A percentile compares a stretch with the other conserved stretches of the same genome.
Evolutionary conservation across 1,140 invertebrate species (phyloP).

Genomic region (Bombus balteatus): DNA sequence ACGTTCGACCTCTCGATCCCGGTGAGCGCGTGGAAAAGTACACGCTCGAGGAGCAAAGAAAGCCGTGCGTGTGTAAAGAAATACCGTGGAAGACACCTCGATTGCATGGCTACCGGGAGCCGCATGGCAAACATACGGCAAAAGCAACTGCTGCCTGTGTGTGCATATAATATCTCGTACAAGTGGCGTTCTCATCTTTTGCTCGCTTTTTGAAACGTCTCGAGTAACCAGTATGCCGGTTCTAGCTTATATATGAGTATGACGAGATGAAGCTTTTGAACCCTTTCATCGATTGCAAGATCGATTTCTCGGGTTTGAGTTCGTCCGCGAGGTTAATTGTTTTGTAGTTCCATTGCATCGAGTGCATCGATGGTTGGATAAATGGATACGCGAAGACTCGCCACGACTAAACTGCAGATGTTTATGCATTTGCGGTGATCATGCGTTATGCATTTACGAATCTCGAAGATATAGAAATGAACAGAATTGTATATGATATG

Average conservation of each 20-base stretch:
- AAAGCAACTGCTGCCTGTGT: constrained; percentile 57
- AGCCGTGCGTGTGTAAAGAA: constrained; percentile 79
- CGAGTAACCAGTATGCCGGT: constrained; percentile 19
- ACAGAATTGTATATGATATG: too few relatives aligned
- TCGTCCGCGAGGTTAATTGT: neutral
- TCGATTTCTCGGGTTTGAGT: neutral
- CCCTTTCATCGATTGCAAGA: neutral
- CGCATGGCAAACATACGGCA: constrained; percentile 75
- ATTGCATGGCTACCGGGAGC: constrained; percentile 76
- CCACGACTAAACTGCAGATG: too few relatives aligned
- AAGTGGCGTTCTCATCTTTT: constrained; percentile 64
- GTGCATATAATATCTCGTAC: constrained; percentile 57
- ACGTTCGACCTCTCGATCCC: constrained; percentile 47
- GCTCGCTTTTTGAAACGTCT: constrained; percentile 67
- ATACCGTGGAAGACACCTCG: constrained; percentile 79
- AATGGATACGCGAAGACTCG: too few relatives aligned
- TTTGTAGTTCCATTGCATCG: neutral
- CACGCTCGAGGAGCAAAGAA: constrained; percentile 65
- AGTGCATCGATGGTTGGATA: too few relatives aligned
- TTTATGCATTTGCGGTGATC: too few relatives aligned
- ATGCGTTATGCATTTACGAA: too few relatives aligned
- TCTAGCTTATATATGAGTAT: neutral
- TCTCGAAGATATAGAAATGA: too few relatives aligned
- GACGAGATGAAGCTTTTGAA: neutral
- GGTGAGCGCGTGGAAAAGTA: constrained; percentile 69